Percentiles rank a stretch among this genome's conserved stretches.
These are phyloP conservation scores for Meteorus cinctellus DNA, from an alignment of 2,888 invertebrate genomes.

Conservation along the genomic window DNA sequence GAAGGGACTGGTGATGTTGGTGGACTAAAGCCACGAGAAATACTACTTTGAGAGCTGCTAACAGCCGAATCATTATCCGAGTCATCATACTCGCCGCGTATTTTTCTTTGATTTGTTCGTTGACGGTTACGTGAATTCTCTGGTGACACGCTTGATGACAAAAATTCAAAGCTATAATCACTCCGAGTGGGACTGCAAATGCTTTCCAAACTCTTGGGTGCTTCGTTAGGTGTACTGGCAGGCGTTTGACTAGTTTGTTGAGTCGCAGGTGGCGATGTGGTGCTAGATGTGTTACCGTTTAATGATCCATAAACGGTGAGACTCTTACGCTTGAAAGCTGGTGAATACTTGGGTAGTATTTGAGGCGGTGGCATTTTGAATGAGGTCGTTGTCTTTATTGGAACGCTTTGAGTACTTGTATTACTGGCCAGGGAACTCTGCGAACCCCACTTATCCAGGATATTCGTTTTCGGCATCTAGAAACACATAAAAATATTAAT, in stretches of 20 bases:
- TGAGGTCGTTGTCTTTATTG: slow-evolving; percentile 61
- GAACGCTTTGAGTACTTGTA: slow-evolving; percentile 62
- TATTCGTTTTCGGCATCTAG: slow-evolving; percentile 63
- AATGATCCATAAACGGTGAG: slow-evolving; percentile 78
- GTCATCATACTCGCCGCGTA: slow-evolving; percentile 76
- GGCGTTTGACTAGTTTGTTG: slow-evolving; percentile 50
- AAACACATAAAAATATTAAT: slow-evolving; percentile 34
- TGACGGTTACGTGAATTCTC: slow-evolving; percentile 57
- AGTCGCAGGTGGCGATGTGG: slow-evolving; percentile 45
- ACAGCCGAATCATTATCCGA: slow-evolving; percentile 93
- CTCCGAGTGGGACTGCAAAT: slow-evolving; percentile 77
- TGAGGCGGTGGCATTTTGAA: slow-evolving; percentile 71
- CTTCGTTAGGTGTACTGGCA: slow-evolving; percentile 62
- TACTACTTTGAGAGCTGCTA: slow-evolving; percentile 86
- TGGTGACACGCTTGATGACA: slow-evolving; percentile 67
- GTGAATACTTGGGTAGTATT: slow-evolving; percentile 86
- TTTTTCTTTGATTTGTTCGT: slow-evolving; percentile 61
- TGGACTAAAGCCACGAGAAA: slow-evolving; percentile 85
- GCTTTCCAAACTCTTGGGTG: slow-evolving; percentile 77
- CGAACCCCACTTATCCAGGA: slow-evolving; percentile 70
- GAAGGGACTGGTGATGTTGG: slow-evolving; percentile 82
- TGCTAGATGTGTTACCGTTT: slow-evolving; percentile 48
- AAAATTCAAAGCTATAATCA: slow-evolving; percentile 77
- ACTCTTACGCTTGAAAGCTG: slow-evolving; percentile 86
- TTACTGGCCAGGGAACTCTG: slow-evolving; percentile 68